Conservation (phyloP, 2,113 vertebrate species). For the Zosterops japonicus region DNA sequence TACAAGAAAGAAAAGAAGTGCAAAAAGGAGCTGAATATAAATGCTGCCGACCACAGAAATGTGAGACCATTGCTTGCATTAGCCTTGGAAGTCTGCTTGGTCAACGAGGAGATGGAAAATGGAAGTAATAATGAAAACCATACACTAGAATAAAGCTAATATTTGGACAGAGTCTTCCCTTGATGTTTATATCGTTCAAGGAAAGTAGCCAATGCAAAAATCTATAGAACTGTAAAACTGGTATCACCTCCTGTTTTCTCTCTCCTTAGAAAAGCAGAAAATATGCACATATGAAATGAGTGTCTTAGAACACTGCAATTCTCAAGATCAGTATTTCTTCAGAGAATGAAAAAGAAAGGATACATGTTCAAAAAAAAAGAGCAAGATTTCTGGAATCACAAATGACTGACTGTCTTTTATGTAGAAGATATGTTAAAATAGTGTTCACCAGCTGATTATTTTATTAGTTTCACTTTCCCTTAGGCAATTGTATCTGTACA, state of each 20-base stretch:
- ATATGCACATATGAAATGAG: neutral
- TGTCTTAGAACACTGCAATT: constrained; percentile 8
- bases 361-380: constrained; percentile 61
- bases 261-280: constrained; percentile 46
- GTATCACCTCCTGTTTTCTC: constrained; percentile 3
- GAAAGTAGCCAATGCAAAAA: constrained; percentile 15
- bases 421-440: constrained; percentile 74
- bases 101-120: neutral
- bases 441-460: constrained; percentile 71
- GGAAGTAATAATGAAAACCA: neutral
- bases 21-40: constrained; percentile 9
- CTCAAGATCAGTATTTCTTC: constrained; percentile 30
- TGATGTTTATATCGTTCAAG: neutral
- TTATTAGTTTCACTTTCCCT: constrained; percentile 82
- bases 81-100: neutral
- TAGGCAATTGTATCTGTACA: constrained; percentile 77
- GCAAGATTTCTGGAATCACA: constrained; percentile 74
- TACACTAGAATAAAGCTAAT: constrained; percentile 26
- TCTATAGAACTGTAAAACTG: constrained; percentile 18
- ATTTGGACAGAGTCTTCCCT: neutral
- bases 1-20: constrained; percentile 22
- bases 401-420: constrained; percentile 71
- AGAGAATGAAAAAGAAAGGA: constrained; percentile 65
- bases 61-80: neutral
- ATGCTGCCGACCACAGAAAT: neutral